Percentiles rank a stretch among this genome's conserved stretches.
These are phyloP conservation scores for Merodon equestris DNA, from an alignment of 2,888 invertebrate species.

Conservation along the genomic window DNA sequence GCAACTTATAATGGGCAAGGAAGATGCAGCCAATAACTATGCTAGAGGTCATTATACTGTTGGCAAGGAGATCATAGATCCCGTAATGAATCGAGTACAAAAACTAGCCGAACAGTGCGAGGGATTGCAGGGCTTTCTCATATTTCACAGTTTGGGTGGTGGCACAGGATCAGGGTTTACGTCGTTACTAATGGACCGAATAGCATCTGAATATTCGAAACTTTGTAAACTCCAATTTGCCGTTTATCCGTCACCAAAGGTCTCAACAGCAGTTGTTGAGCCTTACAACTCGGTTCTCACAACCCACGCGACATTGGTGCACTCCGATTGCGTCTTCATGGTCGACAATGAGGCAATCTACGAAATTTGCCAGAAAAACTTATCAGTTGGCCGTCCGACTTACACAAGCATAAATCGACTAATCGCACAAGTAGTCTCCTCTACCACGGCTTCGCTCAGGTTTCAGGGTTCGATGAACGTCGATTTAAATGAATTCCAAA, in stretches of 20 bases:
- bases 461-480: conserved; percentile 95
- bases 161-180: conserved; percentile 95
- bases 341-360: conserved; percentile 98
- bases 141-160: conserved; percentile 93
- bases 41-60: conserved; percentile 93
- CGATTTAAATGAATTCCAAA: conserved; percentile 93
- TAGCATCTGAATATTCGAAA: conserved; percentile 91
- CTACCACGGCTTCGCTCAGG: conserved; percentile 91
- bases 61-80: conserved; percentile 88
- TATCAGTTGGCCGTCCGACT: conserved; percentile 87
- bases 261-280: conserved; percentile 95
- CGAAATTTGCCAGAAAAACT: conserved; percentile 91
- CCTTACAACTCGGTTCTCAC: conserved; percentile 95
- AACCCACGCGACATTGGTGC: conserved; percentile 92
- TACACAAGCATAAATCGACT: conserved; percentile 86
- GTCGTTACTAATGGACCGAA: conserved; percentile 90
- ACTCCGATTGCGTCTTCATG: conserved; percentile 95
- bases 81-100: conserved; percentile 88
- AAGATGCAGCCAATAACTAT: conserved; percentile 94
- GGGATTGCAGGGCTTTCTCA: conserved; percentile 90
- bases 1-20: conserved; percentile 90
- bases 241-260: conserved; percentile 94
- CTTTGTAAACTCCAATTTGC: conserved; percentile 93
- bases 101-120: conserved; percentile 90
- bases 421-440: conserved; percentile 88